Conservation (phyloP, 2,888 invertebrate species). For the Acleris laterana region DNA sequence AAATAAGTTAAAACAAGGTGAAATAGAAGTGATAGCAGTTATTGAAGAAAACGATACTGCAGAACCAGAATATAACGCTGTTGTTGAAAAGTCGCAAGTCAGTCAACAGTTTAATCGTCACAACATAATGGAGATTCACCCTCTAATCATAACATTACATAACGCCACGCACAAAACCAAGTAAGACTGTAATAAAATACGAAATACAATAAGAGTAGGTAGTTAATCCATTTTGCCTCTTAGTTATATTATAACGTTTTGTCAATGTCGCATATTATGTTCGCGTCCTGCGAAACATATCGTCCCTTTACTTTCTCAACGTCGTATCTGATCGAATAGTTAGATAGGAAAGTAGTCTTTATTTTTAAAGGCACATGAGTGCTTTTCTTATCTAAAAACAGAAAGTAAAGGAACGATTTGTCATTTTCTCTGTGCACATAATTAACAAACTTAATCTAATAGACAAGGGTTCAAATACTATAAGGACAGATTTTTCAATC, state of each 20-base stretch:
- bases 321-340: too few relatives aligned
- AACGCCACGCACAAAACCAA: slow-evolving; percentile 21
- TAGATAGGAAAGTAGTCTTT: too few relatives aligned
- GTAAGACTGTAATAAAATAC: slow-evolving; percentile 19
- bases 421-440: slow-evolving; percentile 15
- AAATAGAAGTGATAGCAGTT: too few relatives aligned
- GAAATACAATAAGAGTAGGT: slow-evolving; percentile 8
- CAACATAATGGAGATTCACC: slow-evolving; percentile 60
- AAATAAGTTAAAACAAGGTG: too few relatives aligned
- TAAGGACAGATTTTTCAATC: too few relatives aligned
- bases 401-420: too few relatives aligned
- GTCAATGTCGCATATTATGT: slow-evolving; percentile 2
- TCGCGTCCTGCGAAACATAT: slow-evolving; percentile 2
- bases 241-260: slow-evolving; percentile 9
- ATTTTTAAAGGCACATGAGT: too few relatives aligned
- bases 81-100: slow-evolving; percentile 38
- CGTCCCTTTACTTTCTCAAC: too few relatives aligned
- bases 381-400: too few relatives aligned
- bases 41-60: too few relatives aligned
- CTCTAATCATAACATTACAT: slow-evolving; percentile 42
- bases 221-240: slow-evolving; percentile 13
- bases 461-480: not conserved
- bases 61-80: too few relatives aligned
- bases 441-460: slow-evolving; percentile 2
- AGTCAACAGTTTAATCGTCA: slow-evolving; percentile 41